These are phyloP conservation scores for Sphecodes monilicornis DNA, from an alignment of 2,888 invertebrate genomes.

Conservation along the genomic window DNA sequence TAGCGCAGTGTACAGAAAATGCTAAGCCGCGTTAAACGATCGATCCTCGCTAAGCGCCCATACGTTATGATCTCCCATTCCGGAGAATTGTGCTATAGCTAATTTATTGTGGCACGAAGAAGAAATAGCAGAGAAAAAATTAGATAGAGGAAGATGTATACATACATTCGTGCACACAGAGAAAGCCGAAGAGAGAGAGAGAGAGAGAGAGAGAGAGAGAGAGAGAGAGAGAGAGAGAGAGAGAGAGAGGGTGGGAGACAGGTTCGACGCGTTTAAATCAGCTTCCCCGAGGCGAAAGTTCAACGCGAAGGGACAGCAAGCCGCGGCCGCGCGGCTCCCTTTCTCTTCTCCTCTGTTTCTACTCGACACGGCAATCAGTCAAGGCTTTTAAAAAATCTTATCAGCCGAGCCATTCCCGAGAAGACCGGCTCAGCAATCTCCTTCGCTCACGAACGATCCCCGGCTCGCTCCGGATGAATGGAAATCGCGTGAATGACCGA, in stretches of 20 bases:
- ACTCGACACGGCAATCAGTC: not conserved
- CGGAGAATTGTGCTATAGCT: slow-evolving; percentile 34
- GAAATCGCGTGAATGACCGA: slow-evolving; percentile 76
- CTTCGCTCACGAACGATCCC: slow-evolving; percentile 7
- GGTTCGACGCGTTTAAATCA: slow-evolving; percentile 7
- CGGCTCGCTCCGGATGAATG: slow-evolving; percentile 65
- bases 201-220: not conserved
- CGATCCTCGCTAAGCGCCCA: slow-evolving; percentile 46
- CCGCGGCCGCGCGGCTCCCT: not conserved
- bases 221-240: not conserved
- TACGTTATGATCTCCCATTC: slow-evolving; percentile 28
- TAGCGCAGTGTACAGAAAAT: slow-evolving; percentile 27
- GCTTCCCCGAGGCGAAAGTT: slow-evolving; percentile 17
- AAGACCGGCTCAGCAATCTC: slow-evolving; percentile 9
- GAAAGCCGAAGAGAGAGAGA: not conserved
- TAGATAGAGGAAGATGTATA: not conserved
- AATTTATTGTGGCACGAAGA: slow-evolving; percentile 38
- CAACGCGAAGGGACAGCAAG: not conserved
- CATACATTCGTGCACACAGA: not conserved
- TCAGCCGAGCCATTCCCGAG: slow-evolving; percentile 3
- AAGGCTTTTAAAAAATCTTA: slow-evolving; percentile 19
- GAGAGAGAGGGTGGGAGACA: not conserved
- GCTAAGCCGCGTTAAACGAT: slow-evolving; percentile 57
- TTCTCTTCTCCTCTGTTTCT: slow-evolving; percentile 12
- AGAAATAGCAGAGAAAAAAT: not conserved